Percentiles rank a stretch among this genome's conserved stretches.
Conservation (phyloP, 2,113 vertebrate species). For the Takifugu flavidus region DNA sequence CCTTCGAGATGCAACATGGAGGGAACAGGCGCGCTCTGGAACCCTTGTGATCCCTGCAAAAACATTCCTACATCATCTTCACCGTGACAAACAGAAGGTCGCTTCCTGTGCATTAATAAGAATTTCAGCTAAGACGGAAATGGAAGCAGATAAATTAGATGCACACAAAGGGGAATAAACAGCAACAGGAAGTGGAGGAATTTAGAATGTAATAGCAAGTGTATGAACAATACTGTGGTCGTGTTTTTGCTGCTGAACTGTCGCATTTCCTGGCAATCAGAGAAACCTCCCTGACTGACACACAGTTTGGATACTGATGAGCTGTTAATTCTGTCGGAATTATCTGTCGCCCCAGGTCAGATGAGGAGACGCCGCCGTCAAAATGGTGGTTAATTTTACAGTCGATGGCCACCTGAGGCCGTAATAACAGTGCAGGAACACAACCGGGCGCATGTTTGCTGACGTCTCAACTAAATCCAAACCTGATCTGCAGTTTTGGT, state of each 20-base stretch:
- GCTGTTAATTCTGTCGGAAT: conserved; percentile 16
- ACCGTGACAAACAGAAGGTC: no score
- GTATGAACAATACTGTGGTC: neutral
- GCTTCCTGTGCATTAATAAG: neutral
- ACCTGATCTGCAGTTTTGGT: conserved; percentile 17
- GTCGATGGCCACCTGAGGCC: conserved; percentile 22
- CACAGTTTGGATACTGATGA: conserved; percentile 2
- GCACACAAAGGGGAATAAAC: neutral
- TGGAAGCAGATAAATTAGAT: conserved; percentile 1
- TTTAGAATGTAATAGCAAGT: neutral
- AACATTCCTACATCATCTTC: no score
- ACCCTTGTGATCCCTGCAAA: no score
- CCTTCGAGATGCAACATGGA: neutral
- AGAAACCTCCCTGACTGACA: neutral
- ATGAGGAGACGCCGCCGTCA: conserved; percentile 24
- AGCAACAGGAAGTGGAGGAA: neutral
- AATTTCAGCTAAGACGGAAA: conserved; percentile 3
- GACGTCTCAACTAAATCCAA: conserved; percentile 18
- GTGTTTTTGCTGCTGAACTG: neutral
- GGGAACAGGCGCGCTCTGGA: no score
- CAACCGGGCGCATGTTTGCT: conserved; percentile 1
- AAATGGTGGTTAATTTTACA: conserved; percentile 38
- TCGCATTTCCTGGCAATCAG: conserved; percentile 1
- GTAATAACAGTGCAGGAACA: conserved; percentile 22
- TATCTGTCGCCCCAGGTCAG: conserved; percentile 14